Conservation (phyloP, 2,113 vertebrate genomes). For the Acanthisitta chloris region DNA sequence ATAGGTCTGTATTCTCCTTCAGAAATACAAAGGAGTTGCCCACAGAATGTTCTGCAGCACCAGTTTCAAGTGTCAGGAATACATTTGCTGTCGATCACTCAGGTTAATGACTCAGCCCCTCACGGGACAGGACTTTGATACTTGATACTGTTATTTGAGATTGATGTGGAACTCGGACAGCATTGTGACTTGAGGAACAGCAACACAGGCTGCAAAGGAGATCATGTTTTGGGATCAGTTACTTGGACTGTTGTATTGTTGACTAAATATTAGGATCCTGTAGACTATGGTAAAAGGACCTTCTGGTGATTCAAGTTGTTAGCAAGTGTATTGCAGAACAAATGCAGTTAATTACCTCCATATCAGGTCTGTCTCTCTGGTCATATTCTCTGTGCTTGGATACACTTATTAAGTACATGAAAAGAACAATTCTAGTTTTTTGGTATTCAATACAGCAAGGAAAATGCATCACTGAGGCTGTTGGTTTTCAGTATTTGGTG, state of each 20-base stretch:
- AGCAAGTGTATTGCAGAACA: not conserved
- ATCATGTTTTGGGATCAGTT: not conserved
- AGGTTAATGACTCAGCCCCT: not conserved
- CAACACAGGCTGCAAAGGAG: not conserved
- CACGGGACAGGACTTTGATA: not conserved
- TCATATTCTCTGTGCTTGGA: not conserved
- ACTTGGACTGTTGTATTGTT: not conserved
- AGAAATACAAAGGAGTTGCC: not conserved
- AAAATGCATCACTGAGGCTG: not conserved
- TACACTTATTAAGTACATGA: not conserved
- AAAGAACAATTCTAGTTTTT: not conserved
- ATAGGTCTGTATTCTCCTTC: not conserved
- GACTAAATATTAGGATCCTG: not conserved
- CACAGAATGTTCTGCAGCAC: not conserved
- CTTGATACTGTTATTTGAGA: not conserved
- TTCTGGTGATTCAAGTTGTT: not conserved
- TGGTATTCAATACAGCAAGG: not conserved
- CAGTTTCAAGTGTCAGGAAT: not conserved
- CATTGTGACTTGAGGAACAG: not conserved
- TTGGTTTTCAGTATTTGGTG: not conserved
- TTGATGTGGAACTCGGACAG: not conserved
- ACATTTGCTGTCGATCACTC: not conserved
- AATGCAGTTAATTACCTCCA: not conserved
- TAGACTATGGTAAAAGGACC: not conserved
- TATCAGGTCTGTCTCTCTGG: not conserved